Evolutionary conservation across 2,888 invertebrate genomes (phyloP), one percentile per base, ranked within the genome.

Genomic region (Orchesella flavescens): DNA sequence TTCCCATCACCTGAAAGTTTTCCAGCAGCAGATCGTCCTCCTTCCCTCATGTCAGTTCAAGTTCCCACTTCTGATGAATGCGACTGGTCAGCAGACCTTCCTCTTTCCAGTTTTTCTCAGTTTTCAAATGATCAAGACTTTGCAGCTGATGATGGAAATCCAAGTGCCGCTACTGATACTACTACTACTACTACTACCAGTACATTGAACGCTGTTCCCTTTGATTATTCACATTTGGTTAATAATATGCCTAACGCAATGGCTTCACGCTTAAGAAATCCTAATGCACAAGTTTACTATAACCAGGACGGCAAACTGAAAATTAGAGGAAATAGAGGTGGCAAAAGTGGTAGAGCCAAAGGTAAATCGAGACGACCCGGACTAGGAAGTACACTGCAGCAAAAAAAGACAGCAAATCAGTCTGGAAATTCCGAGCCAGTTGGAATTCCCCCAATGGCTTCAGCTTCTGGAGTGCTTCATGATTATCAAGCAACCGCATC

Each of bases 181-280:
- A 46, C 7, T 55, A n/a, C 55, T 15, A 10, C 17, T 34, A 23
- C 10, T 3, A 55, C 13, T 4, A 55, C 19, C n/a, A 43, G n/a
- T 17, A 21, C 63, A n/a, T 44, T 74, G 17, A 78, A 79, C 57
- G 82, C 85, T 21, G 74, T 84, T 13, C 84, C 84, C 13, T 84
- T 84, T 46, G 81, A 84, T 24, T 84, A 84, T 53, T 53, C 76
- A 0, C 75, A 82, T 4, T 34, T 34, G 2, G 34, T 34, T 2
- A 34, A 34, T 34, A 34, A 34, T 34, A 7, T 13, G 44, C 61
- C 61, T 3, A 46, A 7, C 2, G 34, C 34, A 34, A 34, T 34
- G 34, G 34, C 34, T 34, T 2, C 23, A 24, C n/a, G 19, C 3
- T 10, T 19, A 19, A n/a, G 57, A n/a, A 17, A 57, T 57, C 57